Percentiles rank a stretch among this genome's conserved stretches.
Evolutionary conservation across 2,113 vertebrate species (phyloP).

Genomic region (Furnarius figulus): DNA sequence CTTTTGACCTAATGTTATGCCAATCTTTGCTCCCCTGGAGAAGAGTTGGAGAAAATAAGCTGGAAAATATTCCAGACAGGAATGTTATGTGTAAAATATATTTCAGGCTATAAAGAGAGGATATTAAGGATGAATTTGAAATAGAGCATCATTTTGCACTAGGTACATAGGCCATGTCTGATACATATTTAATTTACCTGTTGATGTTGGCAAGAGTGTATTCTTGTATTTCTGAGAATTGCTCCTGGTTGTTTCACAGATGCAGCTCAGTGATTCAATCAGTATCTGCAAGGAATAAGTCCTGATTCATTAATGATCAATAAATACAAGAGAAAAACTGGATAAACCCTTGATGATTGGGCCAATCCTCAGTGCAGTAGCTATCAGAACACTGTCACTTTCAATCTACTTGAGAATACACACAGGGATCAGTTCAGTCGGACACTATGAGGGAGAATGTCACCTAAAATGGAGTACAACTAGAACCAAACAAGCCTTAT

Average conservation of each 20-base stretch:
- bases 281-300: background rate
- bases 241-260: background rate
- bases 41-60: slow-evolving; percentile 2
- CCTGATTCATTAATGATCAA: slow-evolving; percentile 19
- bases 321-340: background rate
- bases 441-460: background rate
- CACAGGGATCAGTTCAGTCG: background rate
- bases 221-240: slow-evolving; percentile 32
- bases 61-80: slow-evolving; percentile 42
- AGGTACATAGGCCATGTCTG: background rate
- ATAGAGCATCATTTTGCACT: background rate
- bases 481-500: background rate
- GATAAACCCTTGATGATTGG: background rate
- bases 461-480: background rate
- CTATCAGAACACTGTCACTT: background rate
- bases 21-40: background rate
- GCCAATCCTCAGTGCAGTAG: background rate
- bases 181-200: slow-evolving; percentile 18
- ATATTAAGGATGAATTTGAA: slow-evolving; percentile 11
- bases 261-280: background rate
- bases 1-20: slow-evolving; percentile 20
- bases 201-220: background rate
- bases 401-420: background rate
- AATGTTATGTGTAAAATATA: background rate
- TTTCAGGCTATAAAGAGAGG: background rate